phyloP scores from a whole-genome alignment of 2,888 invertebrate genomes.

The Drosophila pseudotakahashii region DNA sequence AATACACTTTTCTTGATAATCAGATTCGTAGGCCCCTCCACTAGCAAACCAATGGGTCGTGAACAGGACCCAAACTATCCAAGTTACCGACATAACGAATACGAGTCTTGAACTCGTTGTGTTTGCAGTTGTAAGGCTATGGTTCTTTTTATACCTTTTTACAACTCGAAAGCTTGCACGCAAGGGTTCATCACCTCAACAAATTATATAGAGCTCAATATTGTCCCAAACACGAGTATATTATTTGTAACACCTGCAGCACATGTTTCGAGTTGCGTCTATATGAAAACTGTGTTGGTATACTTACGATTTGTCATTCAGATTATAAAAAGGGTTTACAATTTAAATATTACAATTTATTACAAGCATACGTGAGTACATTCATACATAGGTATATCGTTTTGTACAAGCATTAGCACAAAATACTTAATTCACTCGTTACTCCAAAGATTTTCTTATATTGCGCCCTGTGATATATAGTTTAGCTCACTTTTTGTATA shows the following conservation, averaged over 20 bases:
- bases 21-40: neutral
- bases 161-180: conserved; percentile 17
- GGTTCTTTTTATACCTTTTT: conserved; percentile 14
- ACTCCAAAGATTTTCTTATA: conserved; percentile 10
- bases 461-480: conserved; percentile 6
- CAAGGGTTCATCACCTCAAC: conserved; percentile 37
- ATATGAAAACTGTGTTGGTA: neutral
- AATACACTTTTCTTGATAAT: conserved; percentile 35
- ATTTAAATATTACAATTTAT: conserved; percentile 31
- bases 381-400: conserved; percentile 15
- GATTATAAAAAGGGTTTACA: neutral
- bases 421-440: conserved; percentile 48
- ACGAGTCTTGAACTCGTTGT: conserved; percentile 1
- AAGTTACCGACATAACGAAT: conserved; percentile 17
- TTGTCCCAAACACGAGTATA: neutral
- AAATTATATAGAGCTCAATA: conserved; percentile 27
- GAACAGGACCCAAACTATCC: conserved; percentile 21
- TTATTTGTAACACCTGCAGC: conserved; percentile 43
- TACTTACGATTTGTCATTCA: neutral
- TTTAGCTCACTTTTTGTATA: conserved; percentile 2
- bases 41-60: neutral
- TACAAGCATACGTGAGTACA: conserved; percentile 29
- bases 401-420: conserved; percentile 41
- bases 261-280: neutral
- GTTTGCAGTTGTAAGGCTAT: neutral